A percentile compares a stretch with the other conserved stretches of the same genome.
Evolutionary conservation across 2,797 vertebrate genomes (phyloP).

Genomic region (Pyrrhura leucotis): DNA sequence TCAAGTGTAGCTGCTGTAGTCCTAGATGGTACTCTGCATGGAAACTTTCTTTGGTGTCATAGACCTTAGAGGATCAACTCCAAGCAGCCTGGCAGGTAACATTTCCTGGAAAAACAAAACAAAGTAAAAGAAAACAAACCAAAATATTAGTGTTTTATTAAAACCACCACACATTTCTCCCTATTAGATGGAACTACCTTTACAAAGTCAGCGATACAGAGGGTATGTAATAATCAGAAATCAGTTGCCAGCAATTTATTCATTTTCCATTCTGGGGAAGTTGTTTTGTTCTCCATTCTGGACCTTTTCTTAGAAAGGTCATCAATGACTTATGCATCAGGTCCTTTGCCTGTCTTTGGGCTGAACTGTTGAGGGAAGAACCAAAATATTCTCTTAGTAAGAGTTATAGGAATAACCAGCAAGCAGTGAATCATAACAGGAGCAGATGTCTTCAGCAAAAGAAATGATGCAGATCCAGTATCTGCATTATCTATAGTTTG

Average conservation of each 20-base stretch:
- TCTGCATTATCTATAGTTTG: background rate
- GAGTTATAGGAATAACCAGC: background rate
- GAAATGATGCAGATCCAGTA: background rate
- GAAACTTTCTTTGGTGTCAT: background rate
- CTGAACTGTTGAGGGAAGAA: background rate
- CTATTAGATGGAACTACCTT: background rate
- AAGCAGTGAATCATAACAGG: background rate
- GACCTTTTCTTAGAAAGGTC: background rate
- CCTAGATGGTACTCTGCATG: background rate
- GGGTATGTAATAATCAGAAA: background rate
- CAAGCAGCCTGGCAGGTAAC: background rate
- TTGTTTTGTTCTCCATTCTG: background rate
- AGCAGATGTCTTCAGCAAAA: background rate
- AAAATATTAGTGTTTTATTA: background rate
- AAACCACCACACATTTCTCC: background rate
- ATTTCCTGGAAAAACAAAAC: background rate
- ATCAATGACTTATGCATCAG: background rate
- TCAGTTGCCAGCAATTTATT: background rate
- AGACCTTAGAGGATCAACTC: background rate
- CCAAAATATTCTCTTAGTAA: background rate
- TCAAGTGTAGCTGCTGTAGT: background rate
- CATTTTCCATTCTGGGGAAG: background rate
- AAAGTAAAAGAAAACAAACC: background rate
- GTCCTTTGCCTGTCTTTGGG: background rate
- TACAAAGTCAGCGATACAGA: background rate